Evolutionary conservation across 2,113 vertebrate species (phyloP).

Genomic region (Halichoerus grypus): DNA sequence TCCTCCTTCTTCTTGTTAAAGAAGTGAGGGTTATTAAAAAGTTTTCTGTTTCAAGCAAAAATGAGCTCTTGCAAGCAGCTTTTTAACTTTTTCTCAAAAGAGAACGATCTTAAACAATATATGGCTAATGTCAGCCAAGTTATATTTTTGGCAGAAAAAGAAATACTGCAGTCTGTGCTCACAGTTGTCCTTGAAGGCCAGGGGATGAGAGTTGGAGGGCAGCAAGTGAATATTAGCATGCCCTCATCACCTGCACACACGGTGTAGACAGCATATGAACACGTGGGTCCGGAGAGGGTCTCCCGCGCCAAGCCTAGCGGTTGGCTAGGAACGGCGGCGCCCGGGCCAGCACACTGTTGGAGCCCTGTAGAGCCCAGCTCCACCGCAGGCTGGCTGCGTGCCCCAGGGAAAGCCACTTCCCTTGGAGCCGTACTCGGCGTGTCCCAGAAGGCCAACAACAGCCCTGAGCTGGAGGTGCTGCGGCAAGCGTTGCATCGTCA

Average conservation of each 20-base stretch:
- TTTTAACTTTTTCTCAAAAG: constrained; percentile 47
- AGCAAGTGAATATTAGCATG: fast-evolving
- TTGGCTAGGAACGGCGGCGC: fast-evolving
- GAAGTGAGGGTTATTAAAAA: neutral
- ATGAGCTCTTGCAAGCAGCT: neutral
- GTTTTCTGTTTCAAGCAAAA: constrained; percentile 11
- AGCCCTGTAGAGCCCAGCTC: neutral
- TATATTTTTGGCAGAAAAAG: constrained; percentile 36
- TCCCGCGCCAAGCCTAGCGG: neutral
- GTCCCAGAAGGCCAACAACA: neutral
- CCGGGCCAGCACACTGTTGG: neutral
- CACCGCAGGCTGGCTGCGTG: neutral
- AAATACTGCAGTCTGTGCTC: neutral
- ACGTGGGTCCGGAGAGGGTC: neutral
- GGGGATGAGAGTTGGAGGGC: neutral
- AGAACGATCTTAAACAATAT: constrained; percentile 4
- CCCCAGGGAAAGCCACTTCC: neutral
- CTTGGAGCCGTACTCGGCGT: neutral
- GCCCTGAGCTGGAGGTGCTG: fast-evolving
- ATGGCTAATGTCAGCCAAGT: neutral
- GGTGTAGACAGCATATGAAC: neutral
- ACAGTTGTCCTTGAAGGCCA: neutral
- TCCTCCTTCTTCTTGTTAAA: neutral
- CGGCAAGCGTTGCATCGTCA: neutral
- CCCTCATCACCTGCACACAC: fast-evolving